Evolutionary conservation across 2,888 invertebrate genomes (phyloP).

Genomic region (Ferrisia virgata): DNA sequence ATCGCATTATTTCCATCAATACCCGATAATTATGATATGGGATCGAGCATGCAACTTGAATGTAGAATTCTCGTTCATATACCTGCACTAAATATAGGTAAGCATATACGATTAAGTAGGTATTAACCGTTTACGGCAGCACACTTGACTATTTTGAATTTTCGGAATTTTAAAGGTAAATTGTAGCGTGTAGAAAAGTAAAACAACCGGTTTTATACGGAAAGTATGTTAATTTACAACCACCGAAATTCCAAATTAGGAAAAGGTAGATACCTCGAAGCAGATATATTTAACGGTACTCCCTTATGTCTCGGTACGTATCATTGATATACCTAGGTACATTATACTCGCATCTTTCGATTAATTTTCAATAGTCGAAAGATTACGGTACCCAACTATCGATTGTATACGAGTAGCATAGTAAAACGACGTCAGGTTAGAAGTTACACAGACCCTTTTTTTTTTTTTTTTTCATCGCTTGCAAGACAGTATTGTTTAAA

Average conservation of each 20-base stretch:
- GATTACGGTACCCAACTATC: too few species aligned
- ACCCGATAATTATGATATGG: not conserved
- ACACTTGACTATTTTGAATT: not conserved
- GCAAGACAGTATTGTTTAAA: too few species aligned
- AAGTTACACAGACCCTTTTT: not conserved
- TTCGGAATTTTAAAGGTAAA: constrained; percentile 2
- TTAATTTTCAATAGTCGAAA: not conserved
- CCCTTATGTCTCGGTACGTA: not conserved
- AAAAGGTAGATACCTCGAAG: not conserved
- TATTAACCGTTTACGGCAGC: not conserved
- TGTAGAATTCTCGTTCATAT: not conserved
- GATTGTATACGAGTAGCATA: not conserved
- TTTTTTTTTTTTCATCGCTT: too few species aligned
- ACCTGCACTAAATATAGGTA: too few species aligned
- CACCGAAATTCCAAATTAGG: constrained; percentile 26
- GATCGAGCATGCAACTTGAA: not conserved
- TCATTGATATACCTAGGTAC: not conserved
- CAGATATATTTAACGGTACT: not conserved
- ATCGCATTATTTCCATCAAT: not conserved
- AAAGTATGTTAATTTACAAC: constrained; percentile 22
- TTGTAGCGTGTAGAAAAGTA: not conserved
- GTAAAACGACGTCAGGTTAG: not conserved
- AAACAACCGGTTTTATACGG: not conserved
- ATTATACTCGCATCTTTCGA: not conserved
- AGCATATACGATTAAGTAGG: too few species aligned